Percentiles rank a stretch among this genome's conserved stretches.
These are phyloP conservation scores for Aricia artaxerxes DNA, from an alignment of 2,888 invertebrate species.

Conservation along the genomic window DNA sequence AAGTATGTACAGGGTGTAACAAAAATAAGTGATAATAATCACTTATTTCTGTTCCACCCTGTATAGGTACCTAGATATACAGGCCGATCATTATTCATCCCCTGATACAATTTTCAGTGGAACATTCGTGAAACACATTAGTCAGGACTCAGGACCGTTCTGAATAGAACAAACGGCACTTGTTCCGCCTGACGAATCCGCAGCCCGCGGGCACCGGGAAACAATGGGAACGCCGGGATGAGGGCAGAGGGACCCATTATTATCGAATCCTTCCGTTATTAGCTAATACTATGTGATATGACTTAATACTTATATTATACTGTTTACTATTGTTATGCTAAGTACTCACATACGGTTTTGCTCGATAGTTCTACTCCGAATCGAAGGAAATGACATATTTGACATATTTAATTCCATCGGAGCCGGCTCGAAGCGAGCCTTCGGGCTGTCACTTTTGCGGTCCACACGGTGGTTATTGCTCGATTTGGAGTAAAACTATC, in stretches of 20 bases:
- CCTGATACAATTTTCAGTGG: constrained; percentile 15
- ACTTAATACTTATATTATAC: background rate
- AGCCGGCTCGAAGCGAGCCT: no score
- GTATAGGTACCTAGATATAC: background rate
- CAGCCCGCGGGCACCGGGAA: background rate
- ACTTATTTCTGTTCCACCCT: no score
- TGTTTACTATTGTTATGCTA: background rate
- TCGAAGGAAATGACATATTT: no score
- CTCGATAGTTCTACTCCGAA: no score
- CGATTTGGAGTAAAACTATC: no score
- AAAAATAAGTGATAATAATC: no score
- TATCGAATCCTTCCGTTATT: background rate
- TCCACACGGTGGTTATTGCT: no score
- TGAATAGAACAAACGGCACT: constrained; percentile 54
- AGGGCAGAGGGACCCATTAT: background rate
- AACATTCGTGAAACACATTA: constrained; percentile 11
- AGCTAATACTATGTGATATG: constrained; percentile 21
- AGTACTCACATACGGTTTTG: no score
- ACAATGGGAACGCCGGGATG: background rate
- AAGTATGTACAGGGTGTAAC: no score
- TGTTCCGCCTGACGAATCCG: constrained; percentile 56
- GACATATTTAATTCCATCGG: no score
- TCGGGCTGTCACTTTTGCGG: no score
- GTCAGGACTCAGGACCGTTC: constrained; percentile 13
- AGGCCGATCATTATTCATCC: background rate